Evolutionary conservation across 2,113 vertebrate species (phyloP).

Genomic region (Rhipidura dahli): DNA sequence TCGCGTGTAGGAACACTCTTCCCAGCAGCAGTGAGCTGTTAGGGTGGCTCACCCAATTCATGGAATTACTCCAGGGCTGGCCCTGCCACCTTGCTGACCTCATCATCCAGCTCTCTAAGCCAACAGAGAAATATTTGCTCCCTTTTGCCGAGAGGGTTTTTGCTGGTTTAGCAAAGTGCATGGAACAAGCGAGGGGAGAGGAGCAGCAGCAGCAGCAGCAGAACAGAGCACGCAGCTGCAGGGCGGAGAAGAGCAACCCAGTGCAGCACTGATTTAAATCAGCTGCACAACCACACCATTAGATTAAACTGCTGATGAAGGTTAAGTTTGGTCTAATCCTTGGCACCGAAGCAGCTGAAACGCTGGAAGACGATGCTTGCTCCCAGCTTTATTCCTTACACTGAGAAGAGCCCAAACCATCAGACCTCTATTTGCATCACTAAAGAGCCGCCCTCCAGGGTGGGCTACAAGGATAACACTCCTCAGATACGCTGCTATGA

Average conservation of each 20-base stretch:
- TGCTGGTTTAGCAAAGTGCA: neutral
- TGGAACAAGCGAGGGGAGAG: neutral
- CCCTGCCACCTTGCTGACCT: neutral
- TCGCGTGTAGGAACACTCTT: neutral
- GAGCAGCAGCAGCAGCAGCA: neutral
- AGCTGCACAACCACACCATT: slow-evolving; percentile 48
- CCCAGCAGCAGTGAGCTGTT: neutral
- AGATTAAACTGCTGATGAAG: slow-evolving; percentile 46
- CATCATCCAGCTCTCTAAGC: neutral
- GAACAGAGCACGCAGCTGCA: slow-evolving; percentile 1
- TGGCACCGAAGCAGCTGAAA: slow-evolving; percentile 2
- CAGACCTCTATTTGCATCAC: neutral
- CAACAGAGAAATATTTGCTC: neutral
- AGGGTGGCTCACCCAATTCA: neutral
- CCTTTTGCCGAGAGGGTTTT: neutral
- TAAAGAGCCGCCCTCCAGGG: neutral
- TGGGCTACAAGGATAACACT: neutral
- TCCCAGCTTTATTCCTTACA: neutral
- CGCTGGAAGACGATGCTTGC: neutral
- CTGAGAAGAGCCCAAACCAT: neutral
- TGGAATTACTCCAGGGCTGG: neutral
- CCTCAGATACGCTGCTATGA: neutral
- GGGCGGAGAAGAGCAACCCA: slow-evolving; percentile 23
- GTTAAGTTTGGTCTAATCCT: slow-evolving; percentile 25
- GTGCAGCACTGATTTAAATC: slow-evolving; percentile 31